A percentile compares a stretch with the other conserved stretches of the same genome.
These are phyloP conservation scores for Diorhabda carinulata DNA, from an alignment of 1,140 invertebrate genomes.

Conservation along the genomic window DNA sequence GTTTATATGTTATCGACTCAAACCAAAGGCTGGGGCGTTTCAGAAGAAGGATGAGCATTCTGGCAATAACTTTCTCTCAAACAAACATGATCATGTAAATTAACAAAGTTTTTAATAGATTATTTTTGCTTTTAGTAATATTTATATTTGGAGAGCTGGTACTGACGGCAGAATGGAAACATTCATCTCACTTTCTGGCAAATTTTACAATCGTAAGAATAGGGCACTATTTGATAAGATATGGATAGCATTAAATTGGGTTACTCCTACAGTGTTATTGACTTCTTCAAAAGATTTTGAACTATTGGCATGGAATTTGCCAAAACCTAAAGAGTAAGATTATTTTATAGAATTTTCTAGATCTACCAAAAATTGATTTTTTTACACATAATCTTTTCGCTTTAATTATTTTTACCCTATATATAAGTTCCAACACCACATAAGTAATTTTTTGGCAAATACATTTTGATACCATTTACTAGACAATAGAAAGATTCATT, in stretches of 20 bases:
- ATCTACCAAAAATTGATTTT: not conserved
- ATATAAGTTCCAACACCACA: too few relatives aligned
- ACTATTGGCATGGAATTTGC: conserved; percentile 52
- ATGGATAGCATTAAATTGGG: conserved; percentile 57
- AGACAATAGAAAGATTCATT: too few relatives aligned
- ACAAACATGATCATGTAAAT: too few relatives aligned
- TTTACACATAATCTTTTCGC: too few relatives aligned
- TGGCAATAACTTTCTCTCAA: too few relatives aligned
- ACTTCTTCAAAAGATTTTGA: conserved; percentile 52
- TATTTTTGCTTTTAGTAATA: conserved; percentile 38
- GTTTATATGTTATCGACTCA: too few relatives aligned
- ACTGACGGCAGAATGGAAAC: conserved; percentile 53
- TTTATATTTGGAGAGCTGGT: conserved; percentile 57
- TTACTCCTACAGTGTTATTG: conserved; percentile 50
- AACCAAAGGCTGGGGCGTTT: too few relatives aligned
- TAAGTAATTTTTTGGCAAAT: too few relatives aligned
- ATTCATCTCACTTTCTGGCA: conserved; percentile 40
- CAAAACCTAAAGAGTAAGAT: conserved; percentile 34
- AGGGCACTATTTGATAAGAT: conserved; percentile 33
- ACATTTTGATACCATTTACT: too few relatives aligned
- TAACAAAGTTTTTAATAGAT: not conserved
- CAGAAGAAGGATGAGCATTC: too few relatives aligned
- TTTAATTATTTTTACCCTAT: too few relatives aligned
- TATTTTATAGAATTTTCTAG: not conserved
- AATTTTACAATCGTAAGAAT: conserved; percentile 14